Percentiles rank a stretch among this genome's conserved stretches.
Evolutionary conservation across 2,113 vertebrate species (phyloP).

Genomic region (Astur gentilis): DNA sequence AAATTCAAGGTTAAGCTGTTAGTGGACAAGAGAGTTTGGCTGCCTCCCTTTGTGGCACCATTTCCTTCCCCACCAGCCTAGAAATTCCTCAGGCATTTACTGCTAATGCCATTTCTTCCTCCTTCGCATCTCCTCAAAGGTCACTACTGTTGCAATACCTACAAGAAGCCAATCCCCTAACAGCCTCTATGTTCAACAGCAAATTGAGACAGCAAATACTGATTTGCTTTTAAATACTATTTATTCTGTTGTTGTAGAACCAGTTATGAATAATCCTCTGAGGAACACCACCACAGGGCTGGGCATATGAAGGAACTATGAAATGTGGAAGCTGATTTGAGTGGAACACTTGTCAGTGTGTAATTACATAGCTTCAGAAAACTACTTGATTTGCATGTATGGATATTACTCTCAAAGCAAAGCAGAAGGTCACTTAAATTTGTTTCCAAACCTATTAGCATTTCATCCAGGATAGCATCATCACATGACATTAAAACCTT

Average conservation of each 20-base stretch:
- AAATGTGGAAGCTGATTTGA: background rate
- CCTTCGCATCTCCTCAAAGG: background rate
- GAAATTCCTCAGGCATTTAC: background rate
- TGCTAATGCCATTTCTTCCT: background rate
- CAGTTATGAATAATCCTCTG: background rate
- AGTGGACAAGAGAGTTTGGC: background rate
- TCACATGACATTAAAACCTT: background rate
- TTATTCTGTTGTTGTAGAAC: conserved; percentile 40
- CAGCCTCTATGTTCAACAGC: background rate
- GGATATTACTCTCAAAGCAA: background rate
- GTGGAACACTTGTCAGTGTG: background rate
- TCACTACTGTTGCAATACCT: background rate
- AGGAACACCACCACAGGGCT: background rate
- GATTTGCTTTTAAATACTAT: conserved; percentile 38
- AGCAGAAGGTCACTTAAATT: conserved; percentile 17
- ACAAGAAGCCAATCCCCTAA: background rate
- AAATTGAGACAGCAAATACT: background rate
- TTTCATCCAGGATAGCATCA: conserved; percentile 20
- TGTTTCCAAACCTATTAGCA: conserved; percentile 9
- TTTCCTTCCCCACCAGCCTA: background rate
- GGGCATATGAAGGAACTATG: background rate
- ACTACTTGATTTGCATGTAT: conserved; percentile 16
- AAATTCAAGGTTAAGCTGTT: background rate
- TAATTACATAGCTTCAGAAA: conserved; percentile 24
- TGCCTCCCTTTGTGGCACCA: background rate